These are phyloP conservation scores for Zenarchopterus dispar DNA, from an alignment of 2,797 vertebrate genomes.

Conservation along the genomic window DNA sequence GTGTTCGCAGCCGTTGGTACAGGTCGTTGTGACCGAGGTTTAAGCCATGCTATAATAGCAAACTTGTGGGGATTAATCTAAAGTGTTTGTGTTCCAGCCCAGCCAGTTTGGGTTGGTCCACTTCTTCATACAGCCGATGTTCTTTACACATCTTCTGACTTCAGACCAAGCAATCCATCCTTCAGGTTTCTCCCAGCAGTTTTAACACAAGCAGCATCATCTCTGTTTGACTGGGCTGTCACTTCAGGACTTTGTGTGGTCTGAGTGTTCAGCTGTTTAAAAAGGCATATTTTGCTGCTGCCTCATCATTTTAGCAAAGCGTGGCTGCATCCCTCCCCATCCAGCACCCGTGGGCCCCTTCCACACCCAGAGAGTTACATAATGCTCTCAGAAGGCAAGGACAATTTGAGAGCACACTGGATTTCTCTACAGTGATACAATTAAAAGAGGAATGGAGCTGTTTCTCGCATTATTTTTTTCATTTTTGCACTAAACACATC, in stretches of 20 bases:
- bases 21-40: too few species aligned
- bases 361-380: constrained; percentile 46
- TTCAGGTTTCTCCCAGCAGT: constrained; percentile 39
- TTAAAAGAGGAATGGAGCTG: constrained; percentile 24
- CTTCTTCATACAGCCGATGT: constrained; percentile 15
- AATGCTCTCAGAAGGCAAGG: constrained; percentile 49
- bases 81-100: too few species aligned
- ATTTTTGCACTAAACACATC: constrained; percentile 31
- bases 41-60: too few species aligned
- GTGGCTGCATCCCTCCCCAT: constrained; percentile 43
- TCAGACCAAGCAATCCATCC: constrained; percentile 36
- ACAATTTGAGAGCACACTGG: constrained; percentile 28
- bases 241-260: constrained; percentile 51
- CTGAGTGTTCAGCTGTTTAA: constrained; percentile 64
- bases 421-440: constrained; percentile 7
- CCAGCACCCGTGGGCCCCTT: constrained; percentile 28
- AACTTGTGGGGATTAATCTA: too few species aligned
- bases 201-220: constrained; percentile 36
- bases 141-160: constrained; percentile 44
- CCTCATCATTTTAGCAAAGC: constrained; percentile 46
- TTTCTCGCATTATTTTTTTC: constrained; percentile 19
- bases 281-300: constrained; percentile 31
- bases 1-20: too few species aligned
- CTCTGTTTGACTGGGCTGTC: constrained; percentile 66
- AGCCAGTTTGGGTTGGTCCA: neutral